These are phyloP conservation scores for Brachypteracias leptosomus DNA, from an alignment of 2,113 vertebrate species.

Conservation along the genomic window DNA sequence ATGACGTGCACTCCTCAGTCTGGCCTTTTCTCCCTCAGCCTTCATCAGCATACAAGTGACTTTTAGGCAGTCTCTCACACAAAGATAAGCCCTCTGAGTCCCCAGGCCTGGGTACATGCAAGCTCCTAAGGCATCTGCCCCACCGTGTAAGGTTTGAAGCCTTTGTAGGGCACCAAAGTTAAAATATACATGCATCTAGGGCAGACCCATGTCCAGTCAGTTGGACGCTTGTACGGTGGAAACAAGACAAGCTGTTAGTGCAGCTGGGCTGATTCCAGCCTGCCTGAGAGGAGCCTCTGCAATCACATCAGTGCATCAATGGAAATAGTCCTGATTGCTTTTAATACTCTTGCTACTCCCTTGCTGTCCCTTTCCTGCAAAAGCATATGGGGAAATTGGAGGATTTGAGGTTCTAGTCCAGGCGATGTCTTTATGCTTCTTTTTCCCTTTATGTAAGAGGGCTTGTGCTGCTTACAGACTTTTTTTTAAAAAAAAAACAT, in stretches of 20 bases:
- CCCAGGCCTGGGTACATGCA: neutral
- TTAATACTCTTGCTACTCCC: neutral
- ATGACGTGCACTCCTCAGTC: neutral
- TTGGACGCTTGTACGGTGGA: neutral
- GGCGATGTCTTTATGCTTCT: neutral
- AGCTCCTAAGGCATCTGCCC: neutral
- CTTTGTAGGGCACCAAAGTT: neutral
- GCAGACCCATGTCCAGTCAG: neutral
- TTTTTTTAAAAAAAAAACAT: neutral
- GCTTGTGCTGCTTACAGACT: neutral
- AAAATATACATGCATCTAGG: neutral
- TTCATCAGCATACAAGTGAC: neutral
- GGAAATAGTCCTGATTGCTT: neutral
- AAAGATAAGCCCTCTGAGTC: neutral
- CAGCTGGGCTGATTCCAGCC: neutral
- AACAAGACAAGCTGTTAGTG: neutral
- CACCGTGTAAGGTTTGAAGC: neutral
- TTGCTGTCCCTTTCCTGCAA: neutral
- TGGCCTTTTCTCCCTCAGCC: neutral
- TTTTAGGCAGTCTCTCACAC: neutral
- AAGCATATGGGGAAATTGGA: neutral
- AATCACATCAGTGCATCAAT: neutral
- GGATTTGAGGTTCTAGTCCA: neutral
- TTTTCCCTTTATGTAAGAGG: neutral
- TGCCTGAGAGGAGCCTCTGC: neutral